These are phyloP conservation scores for Rutilus rutilus DNA, from an alignment of 2,113 vertebrate genomes.

Conservation along the genomic window DNA sequence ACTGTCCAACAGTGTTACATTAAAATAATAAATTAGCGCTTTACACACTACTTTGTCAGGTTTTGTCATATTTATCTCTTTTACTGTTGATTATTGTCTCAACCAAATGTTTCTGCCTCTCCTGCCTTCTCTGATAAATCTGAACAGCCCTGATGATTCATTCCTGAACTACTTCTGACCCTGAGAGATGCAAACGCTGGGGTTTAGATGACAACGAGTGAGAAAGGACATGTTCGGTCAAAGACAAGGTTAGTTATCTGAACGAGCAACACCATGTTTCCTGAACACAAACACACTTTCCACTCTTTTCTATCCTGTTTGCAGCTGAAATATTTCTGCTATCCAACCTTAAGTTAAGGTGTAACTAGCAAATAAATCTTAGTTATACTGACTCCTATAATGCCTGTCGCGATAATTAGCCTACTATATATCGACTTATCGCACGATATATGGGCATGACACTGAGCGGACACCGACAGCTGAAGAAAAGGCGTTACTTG, in stretches of 20 bases:
- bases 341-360: not conserved
- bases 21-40: constrained; percentile 1
- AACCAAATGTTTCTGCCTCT: constrained; percentile 22
- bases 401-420: no score
- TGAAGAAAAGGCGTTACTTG: no score
- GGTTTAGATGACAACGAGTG: not conserved
- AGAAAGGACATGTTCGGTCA: not conserved
- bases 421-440: no score
- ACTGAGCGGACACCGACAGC: no score
- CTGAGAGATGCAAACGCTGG: constrained; percentile 29
- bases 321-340: no score
- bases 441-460: no score
- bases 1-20: not conserved
- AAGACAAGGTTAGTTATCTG: not conserved
- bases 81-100: constrained; percentile 23
- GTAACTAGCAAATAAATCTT: not conserved
- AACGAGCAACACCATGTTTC: not conserved
- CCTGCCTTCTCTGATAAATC: constrained; percentile 18
- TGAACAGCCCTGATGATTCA: not conserved
- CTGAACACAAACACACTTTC: not conserved
- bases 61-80: constrained; percentile 1
- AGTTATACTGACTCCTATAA: not conserved
- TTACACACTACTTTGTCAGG: constrained; percentile 1
- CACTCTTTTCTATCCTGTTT: not conserved
- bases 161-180: constrained; percentile 56